Conservation (phyloP, 2,113 vertebrate genomes). For the Agapornis roseicollis region DNA sequence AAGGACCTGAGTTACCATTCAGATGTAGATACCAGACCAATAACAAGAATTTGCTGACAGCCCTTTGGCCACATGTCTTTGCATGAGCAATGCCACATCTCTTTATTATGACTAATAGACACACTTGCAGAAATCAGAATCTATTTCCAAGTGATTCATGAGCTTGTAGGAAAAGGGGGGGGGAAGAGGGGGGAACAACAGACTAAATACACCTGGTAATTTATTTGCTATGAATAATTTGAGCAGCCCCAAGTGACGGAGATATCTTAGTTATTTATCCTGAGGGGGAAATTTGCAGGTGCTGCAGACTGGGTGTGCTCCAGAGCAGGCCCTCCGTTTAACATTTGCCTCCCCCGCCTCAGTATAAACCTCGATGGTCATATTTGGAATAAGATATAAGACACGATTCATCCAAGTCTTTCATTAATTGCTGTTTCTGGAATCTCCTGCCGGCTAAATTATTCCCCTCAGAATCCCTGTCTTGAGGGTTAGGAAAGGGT, state of each 20-base stretch:
- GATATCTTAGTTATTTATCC: slow-evolving; percentile 59
- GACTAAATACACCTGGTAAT: slow-evolving; percentile 57
- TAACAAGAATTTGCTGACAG: background rate
- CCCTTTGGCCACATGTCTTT: background rate
- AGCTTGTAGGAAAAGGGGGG: background rate
- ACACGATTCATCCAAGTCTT: background rate
- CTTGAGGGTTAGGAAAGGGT: slow-evolving; percentile 48
- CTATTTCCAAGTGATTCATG: slow-evolving; percentile 49
- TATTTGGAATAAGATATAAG: slow-evolving; percentile 44
- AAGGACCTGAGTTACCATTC: background rate
- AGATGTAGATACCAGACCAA: background rate
- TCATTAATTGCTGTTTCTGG: slow-evolving; percentile 20
- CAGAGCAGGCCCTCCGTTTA: background rate
- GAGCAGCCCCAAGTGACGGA: slow-evolving; percentile 12
- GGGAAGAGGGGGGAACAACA: background rate
- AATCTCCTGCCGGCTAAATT: slow-evolving; percentile 49
- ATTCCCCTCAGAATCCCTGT: background rate
- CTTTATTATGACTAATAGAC: slow-evolving; percentile 43
- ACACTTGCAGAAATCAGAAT: slow-evolving; percentile 45
- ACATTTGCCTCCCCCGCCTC: background rate
- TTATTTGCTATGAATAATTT: slow-evolving; percentile 62
- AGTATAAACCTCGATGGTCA: background rate
- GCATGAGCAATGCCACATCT: background rate
- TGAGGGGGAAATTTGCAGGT: slow-evolving; percentile 50
- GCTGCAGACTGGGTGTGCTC: slow-evolving; percentile 36